These are phyloP conservation scores for Tragelaphus scriptus DNA, from an alignment of 2,113 vertebrate species.

Conservation along the genomic window DNA sequence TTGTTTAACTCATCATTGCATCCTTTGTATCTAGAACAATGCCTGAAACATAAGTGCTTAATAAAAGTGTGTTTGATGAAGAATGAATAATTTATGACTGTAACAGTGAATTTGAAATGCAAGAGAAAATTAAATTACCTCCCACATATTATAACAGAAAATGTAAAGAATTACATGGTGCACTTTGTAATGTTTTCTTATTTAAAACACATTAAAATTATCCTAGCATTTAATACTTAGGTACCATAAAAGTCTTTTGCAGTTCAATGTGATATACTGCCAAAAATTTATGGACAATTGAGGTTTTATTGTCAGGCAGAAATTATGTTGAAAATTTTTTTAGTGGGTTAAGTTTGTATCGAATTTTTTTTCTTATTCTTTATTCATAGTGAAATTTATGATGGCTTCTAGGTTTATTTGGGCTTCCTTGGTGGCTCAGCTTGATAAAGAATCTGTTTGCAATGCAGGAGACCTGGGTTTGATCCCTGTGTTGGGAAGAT, in stretches of 20 bases:
- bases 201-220: slow-evolving; percentile 2
- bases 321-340: neutral
- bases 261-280: neutral
- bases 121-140: slow-evolving; percentile 1
- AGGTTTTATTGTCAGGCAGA: neutral
- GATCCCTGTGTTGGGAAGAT: neutral
- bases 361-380: neutral
- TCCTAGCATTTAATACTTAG: neutral
- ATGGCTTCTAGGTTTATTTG: neutral
- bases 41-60: neutral
- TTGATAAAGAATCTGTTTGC: neutral
- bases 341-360: neutral
- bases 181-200: neutral
- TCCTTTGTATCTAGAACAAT: neutral
- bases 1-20: neutral
- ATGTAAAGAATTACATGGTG: neutral
- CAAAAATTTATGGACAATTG: neutral
- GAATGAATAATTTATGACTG: neutral
- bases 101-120: neutral
- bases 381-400: neutral
- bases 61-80: neutral
- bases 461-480: neutral
- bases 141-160: neutral
- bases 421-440: neutral
- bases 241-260: neutral